Base-by-base conservation (phyloP, 2,888 invertebrate genomes). In the Amphipyra tragopoginis region DNA sequence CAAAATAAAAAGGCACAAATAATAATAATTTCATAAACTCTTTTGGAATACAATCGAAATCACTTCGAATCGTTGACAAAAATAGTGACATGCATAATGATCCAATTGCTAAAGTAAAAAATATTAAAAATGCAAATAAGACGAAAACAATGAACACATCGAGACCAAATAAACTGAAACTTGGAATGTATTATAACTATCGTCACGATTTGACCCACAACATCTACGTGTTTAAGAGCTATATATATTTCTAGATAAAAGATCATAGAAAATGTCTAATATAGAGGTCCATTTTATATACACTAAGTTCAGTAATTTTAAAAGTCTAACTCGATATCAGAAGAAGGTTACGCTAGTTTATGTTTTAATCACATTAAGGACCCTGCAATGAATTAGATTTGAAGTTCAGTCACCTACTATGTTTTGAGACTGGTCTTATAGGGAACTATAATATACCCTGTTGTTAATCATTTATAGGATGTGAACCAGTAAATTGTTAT, bases 281-380 rank as follows among this genome's bases (percentile, higher is more conserved):
- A 15, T 13, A 21, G 56, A 53, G 51, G 29, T 71, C 8, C 15
- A 51, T 26, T 59, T 36, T 14, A 14, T 33, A 10, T 21, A 7
- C 9, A 7, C 3, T 33, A 50, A 33, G 39, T 65, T 65, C 38
- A 61, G 45, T 53, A 55, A 49, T 70, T 57, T 55, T 39, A 47
- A 11, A 66, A 48, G 51, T 60, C 63, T 76, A 72, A 48, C 21
- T 49, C 61, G 42, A 45, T 57, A 66, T 53, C 49, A 42, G 60
- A 57, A 36, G 39, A 59, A 65, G 52, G 51, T 59, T 67, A 67
- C 43, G 58, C 74, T 77, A 76, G 29, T 49, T 47, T 55, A 61
- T 49, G 57, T 59, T 75, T 71, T 34, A 75, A 78, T 78, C 78
- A 78, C 78, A 78, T 65, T 64, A 62, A 60, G 76, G 71, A 78